Conservation (phyloP, 2,888 invertebrate species). For the Cheilosia pagana region DNA sequence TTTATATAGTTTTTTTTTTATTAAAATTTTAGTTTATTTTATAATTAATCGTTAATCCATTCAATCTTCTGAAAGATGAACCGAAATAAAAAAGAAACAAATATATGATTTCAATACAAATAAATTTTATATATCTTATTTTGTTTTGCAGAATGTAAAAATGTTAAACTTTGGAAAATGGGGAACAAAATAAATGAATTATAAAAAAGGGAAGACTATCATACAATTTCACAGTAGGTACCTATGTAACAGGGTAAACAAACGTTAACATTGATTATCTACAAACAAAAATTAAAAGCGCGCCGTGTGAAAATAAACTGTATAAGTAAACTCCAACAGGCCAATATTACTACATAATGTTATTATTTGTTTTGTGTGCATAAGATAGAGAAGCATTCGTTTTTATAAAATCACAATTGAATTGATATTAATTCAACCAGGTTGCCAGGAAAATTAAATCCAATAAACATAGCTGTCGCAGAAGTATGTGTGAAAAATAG, state of each 20-base stretch:
- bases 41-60: slow-evolving; percentile 82
- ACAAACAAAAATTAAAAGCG: neutral
- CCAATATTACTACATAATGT: too few species aligned
- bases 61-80: slow-evolving; percentile 84
- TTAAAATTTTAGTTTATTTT: slow-evolving; percentile 62
- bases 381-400: too few species aligned
- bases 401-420: too few species aligned
- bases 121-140: slow-evolving; percentile 61
- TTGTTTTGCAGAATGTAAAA: slow-evolving; percentile 75
- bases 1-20: slow-evolving; percentile 76
- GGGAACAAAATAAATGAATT: slow-evolving; percentile 65
- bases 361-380: too few species aligned
- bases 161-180: slow-evolving; percentile 71
- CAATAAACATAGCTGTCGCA: too few species aligned
- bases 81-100: slow-evolving; percentile 81
- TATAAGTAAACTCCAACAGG: too few species aligned
- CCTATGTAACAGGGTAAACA: slow-evolving; percentile 18
- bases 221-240: slow-evolving; percentile 28
- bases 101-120: slow-evolving; percentile 72
- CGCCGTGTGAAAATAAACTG: too few species aligned
- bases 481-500: too few species aligned
- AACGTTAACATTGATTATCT: slow-evolving; percentile 2
- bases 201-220: slow-evolving; percentile 23
- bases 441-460: too few species aligned
- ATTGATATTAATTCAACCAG: too few species aligned